Evolutionary conservation across 2,113 vertebrate species (phyloP), one percentile per base, ranked within the genome.

Genomic region (Podarcis muralis): DNA sequence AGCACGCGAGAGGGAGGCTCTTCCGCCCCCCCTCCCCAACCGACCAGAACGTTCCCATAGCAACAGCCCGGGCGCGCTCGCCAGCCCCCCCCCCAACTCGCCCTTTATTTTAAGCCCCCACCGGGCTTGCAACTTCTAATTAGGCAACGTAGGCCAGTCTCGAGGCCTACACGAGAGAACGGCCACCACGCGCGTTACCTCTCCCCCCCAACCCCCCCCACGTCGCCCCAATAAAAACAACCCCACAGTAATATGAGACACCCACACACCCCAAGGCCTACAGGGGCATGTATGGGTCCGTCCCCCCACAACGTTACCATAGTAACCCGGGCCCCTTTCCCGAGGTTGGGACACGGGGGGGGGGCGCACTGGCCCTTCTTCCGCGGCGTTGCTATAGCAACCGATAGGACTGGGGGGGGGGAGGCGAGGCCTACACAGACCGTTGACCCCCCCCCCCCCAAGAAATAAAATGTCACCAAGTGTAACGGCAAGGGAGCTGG

Each of bases 1-100:
- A 74, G 48, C 78, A 75, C 87, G 91, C 86, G 35, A 75, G 83
- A 48, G 85, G 83, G 80, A 83, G 37, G 75, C 27, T 13, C 77
- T 35, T 18, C 89, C 84, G 30, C 43, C 80, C 89, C 83, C 90
- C 43, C 40, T 43, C 40, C 89, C 92, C 82, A 77, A 18, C 90
- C 53, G 57, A 76, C 16, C 32, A 59, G n/a, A 85, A 75, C 48
- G 69, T 57, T 62, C 57, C 53, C 32, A 40, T 30, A 65, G 72
- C 23, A 77, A 76, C 84, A 35, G 9, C 35, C 71, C 71, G 27
- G 48, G 69, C 69, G 43, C 68, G 57, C 32, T 48, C 53, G 48
- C 84, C 83, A 37, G n/a, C 75, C 22, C 22, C 35, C n/a, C 53
- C 22, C 22, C 12, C 35, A 62, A 11, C 32, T 37, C 75, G 18